phyloP scores from a whole-genome alignment of 2,797 vertebrate genomes.

The Anabacerthia variegaticeps region DNA sequence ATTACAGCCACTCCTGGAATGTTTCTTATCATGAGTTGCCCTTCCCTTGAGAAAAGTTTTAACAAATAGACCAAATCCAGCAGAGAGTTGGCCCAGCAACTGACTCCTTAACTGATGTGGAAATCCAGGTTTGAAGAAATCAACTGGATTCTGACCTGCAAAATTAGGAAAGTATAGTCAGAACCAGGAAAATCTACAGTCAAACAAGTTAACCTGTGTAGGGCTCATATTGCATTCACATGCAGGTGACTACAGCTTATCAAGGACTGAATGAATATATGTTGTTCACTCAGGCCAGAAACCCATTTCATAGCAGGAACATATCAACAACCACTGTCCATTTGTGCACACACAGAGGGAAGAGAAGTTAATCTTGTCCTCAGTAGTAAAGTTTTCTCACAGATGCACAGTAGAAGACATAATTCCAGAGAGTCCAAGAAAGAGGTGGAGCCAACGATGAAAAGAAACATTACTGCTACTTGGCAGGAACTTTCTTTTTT shows the following conservation, averaged over 20 bases:
- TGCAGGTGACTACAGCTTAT: not conserved
- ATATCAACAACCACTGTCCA: not conserved
- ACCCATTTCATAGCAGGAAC: not conserved
- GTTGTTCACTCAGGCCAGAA: not conserved
- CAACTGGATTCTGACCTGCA: not conserved
- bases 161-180: not conserved
- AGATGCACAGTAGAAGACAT: not conserved
- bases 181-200: not conserved
- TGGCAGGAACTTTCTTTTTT: constrained; percentile 14
- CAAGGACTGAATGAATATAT: not conserved
- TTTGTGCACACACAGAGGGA: not conserved
- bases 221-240: not conserved
- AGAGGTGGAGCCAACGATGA: not conserved
- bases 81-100: not conserved
- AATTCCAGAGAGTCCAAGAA: not conserved
- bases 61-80: constrained; percentile 49
- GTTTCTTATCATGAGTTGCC: constrained; percentile 38
- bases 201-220: not conserved
- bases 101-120: not conserved
- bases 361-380: not conserved
- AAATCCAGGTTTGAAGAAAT: not conserved
- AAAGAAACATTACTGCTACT: constrained; percentile 7
- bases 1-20: constrained; percentile 65
- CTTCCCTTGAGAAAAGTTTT: constrained; percentile 58
- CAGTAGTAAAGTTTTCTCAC: not conserved